Base-by-base conservation (phyloP, 92 coral and sea anemone species). In the Siderastrea siderea region DNA sequence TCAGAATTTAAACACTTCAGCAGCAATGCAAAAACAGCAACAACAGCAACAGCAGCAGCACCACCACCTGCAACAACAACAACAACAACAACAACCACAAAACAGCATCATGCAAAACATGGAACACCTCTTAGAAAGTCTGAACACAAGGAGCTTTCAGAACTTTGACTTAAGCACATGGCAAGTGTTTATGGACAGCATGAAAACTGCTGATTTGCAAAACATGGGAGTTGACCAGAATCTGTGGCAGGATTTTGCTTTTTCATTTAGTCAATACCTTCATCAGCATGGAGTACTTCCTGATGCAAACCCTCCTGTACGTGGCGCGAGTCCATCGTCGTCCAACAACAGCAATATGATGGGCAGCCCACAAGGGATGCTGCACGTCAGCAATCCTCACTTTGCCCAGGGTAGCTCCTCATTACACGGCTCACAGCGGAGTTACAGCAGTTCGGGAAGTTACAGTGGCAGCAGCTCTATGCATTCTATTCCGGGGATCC, bases 161-260 rank as follows among this genome's bases (percentile, higher is more conserved):
- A 93, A 94, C 76, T 86, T 95, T 75, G 95, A 97, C 80, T 86
- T 96, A 78, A 87, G 81, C 68, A 96, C 96, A 43, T 95, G 95
- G 97, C 96, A 97, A 19, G 86, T 86, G 48, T 86, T 97, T 47
- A 97, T 97, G 99, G 99, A 97, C 43, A 97, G 96, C 87, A 97
- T 97, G 99, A 96, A 95, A 81, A 93, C 91, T 47, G 79, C 96
- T 26, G 98, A 97, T 72, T 92, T 96, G 50, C 96, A 95, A 60
- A 93, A 77, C n/a, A 55, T 95, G 44, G 98, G 99, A 5, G 90
- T 97, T 17, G 98, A 95, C 71, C 95, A 94, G 14, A 85, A 76
- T 57, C 99, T 95, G 77, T 95, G 98, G 99, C 99, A 97, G 75
- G 99, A 97, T 74, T 94, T 97, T 26, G 98, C 99, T 6, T 94